Conservation (phyloP, 2,113 vertebrate species). For the Salminus brasiliensis region DNA sequence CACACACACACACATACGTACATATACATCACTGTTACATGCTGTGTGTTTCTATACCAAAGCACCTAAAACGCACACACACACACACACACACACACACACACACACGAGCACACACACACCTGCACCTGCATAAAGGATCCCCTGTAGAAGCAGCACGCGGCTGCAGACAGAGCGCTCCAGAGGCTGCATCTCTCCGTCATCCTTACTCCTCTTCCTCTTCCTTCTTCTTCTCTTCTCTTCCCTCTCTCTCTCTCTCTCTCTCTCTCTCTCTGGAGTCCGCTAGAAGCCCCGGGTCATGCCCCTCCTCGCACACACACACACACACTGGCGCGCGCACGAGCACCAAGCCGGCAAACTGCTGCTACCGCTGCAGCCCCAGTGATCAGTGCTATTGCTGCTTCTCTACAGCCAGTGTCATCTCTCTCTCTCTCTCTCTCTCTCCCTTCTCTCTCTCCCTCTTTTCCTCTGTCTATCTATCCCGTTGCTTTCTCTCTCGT, state of each 20-base stretch:
- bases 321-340: conserved; percentile 33
- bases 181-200: conserved; percentile 96
- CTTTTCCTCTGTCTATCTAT: conserved; percentile 47
- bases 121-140: conserved; percentile 99
- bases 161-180: conserved; percentile 95
- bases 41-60: conserved; percentile 45
- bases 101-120: conserved; percentile 66
- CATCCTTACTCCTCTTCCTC: conserved; percentile 76
- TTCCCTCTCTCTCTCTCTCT: conserved; percentile 45
- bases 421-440: conserved; percentile 66
- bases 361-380: conserved; percentile 54
- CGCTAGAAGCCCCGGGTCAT: conserved; percentile 69
- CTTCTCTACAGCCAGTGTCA: conserved; percentile 65
- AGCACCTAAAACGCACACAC: conserved; percentile 17
- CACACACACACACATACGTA: conserved; percentile 54
- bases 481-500: conserved; percentile 50
- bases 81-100: conserved; percentile 17
- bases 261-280: conserved; percentile 49
- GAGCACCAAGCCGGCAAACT: conserved; percentile 53
- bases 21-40: conserved; percentile 11
- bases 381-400: conserved; percentile 54
- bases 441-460: conserved; percentile 50
- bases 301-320: conserved; percentile 55
- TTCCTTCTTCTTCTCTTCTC: conserved; percentile 46
- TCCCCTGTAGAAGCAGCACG: conserved; percentile 98